Base-by-base conservation (phyloP, 2,113 vertebrate genomes). In the Chaetorhynchus papuensis region DNA sequence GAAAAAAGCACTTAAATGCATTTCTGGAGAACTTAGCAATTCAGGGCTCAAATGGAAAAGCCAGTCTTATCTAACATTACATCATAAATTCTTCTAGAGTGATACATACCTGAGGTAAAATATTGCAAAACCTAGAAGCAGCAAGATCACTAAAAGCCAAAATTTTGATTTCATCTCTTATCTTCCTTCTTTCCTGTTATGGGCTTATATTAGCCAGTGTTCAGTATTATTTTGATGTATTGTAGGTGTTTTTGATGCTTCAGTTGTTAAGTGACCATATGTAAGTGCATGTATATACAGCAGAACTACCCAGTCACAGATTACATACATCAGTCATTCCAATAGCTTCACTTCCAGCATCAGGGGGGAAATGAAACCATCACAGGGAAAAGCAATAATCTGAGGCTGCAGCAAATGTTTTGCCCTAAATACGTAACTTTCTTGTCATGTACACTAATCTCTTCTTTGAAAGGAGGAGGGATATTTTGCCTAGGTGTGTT, bases 311-410 rank as follows among this genome's bases (percentile, higher is more conserved):
- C 64, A 66, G 87, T 60, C 81, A 70, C 66, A 93, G 92, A 95
- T 81, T 93, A 79, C 80, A 64, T 52, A 53, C 93, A 96, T 96
- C 90, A 83, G 68, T 97, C 96, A 96, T 68, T 89, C 68, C 85
- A 95, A 95, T 45, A 83, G 88, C 88, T 95, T 75, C 69, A 71
- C 77, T 87, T 93, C 65, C 72, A 92, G 1, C 44, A 65, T 82
- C 69, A 63, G 72, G 13, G 80, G 44, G 83, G 31, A 93, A 93
- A 94, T 94, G 80, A 92, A 93, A 90, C 82, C 74, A 79, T 95
- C 44, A 27, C 42, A 68, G 42, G 65, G n/a, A 90, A 94, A 71
- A 87, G 83, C 64, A 97, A 96, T 95, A 95, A 95, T 86, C 77
- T 84, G 76, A 82, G 69, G 41, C 22, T 69, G 71, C 60, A 81